These are phyloP conservation scores for Gastracanthus pulcherrimus DNA, from an alignment of 2,888 invertebrate species.

Conservation along the genomic window DNA sequence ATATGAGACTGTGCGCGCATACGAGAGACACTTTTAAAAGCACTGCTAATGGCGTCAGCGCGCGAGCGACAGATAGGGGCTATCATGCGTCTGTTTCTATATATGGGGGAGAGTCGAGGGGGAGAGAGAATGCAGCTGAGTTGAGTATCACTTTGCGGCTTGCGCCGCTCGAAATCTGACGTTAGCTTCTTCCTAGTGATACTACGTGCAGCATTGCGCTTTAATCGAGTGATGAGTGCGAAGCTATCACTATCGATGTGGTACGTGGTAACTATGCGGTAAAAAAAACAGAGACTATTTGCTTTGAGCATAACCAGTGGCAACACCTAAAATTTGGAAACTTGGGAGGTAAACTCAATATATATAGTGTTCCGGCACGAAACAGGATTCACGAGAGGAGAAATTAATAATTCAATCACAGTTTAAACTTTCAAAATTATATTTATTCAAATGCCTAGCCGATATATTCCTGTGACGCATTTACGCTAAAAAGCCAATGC, in stretches of 20 bases:
- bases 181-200: background rate
- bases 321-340: no score
- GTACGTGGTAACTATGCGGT: background rate
- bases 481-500: no score
- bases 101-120: slow-evolving; percentile 15
- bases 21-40: slow-evolving; percentile 61
- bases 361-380: no score
- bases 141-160: slow-evolving; percentile 32
- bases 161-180: background rate
- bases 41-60: slow-evolving; percentile 70
- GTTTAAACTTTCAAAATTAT: no score
- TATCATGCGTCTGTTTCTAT: slow-evolving; percentile 1
- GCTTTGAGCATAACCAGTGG: no score
- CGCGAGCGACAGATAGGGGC: slow-evolving; percentile 61
- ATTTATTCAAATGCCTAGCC: no score
- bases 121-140: slow-evolving; percentile 19
- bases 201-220: background rate
- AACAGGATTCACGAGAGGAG: no score
- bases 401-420: no score
- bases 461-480: no score
- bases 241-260: background rate
- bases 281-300: no score
- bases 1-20: slow-evolving; percentile 17
- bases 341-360: no score
- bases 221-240: background rate